These are phyloP conservation scores for western clawed frog (Xenopus tropicalis) DNA, from an alignment of 2,113 vertebrate species.

Conservation along the genomic window DNA sequence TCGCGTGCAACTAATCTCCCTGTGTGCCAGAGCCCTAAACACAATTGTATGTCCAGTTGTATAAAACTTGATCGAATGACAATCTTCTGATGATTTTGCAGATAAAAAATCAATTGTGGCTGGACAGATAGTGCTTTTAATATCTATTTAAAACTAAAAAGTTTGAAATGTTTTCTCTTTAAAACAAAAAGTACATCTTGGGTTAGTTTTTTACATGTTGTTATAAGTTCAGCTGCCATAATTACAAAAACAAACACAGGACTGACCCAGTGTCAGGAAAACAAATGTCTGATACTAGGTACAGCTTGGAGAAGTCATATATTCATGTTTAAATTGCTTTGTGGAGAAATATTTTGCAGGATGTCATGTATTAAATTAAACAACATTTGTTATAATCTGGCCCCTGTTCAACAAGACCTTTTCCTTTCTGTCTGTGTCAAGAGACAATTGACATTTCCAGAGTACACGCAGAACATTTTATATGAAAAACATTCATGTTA, in stretches of 20 bases:
- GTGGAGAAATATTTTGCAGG: not conserved
- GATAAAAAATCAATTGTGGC: not conserved
- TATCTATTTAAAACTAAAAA: not conserved
- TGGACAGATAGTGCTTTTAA: not conserved
- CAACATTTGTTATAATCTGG: not conserved
- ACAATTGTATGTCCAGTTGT: no score
- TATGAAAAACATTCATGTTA: not conserved
- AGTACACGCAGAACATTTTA: not conserved
- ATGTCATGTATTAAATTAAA: conserved; percentile 1
- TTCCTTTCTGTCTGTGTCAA: conserved; percentile 3
- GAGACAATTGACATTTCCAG: conserved; percentile 3
- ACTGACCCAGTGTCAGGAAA: not conserved
- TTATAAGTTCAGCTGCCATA: not conserved
- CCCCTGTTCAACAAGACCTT: not conserved
- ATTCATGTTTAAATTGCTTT: not conserved
- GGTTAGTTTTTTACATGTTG: not conserved
- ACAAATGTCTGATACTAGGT: not conserved
- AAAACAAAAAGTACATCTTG: not conserved
- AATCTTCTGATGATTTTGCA: no score
- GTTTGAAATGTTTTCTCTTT: not conserved
- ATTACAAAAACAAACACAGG: not conserved
- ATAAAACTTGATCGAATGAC: no score
- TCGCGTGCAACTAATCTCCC: no score
- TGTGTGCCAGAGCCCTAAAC: no score
- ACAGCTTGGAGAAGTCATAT: not conserved